Evolutionary conservation across 2,797 vertebrate species (phyloP).

Genomic region (Phaenicophaeus curvirostris): DNA sequence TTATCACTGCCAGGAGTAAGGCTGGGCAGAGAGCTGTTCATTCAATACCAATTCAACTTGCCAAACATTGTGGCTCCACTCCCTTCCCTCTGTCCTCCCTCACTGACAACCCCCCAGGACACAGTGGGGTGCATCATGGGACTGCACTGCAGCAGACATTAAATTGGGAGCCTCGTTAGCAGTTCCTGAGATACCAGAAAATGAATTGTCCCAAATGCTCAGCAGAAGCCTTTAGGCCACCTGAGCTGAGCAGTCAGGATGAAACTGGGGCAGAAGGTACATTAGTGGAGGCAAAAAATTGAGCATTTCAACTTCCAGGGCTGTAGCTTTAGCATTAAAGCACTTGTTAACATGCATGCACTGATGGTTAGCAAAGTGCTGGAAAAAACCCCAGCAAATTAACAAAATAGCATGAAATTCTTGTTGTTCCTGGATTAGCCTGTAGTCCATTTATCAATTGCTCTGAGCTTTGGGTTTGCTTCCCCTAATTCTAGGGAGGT

Average conservation of each 20-base stretch:
- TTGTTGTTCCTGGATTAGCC: neutral
- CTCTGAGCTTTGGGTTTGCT: neutral
- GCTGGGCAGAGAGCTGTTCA: neutral
- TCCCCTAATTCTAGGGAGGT: neutral
- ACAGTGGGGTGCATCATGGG: fast-evolving
- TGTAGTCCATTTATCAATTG: neutral
- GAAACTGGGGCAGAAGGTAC: neutral
- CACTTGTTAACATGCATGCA: neutral
- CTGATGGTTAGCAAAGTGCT: neutral
- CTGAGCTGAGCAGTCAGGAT: neutral
- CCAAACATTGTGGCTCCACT: fast-evolving
- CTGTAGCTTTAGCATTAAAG: neutral
- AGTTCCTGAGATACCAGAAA: neutral
- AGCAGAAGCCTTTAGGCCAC: neutral
- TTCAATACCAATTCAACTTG: neutral
- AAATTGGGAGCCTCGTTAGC: fast-evolving
- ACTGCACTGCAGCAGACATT: fast-evolving
- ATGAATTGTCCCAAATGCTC: neutral
- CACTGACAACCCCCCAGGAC: no score
- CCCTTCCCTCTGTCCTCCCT: neutral
- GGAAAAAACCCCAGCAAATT: neutral
- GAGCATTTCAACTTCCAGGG: neutral
- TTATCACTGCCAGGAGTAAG: neutral
- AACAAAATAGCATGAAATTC: neutral
- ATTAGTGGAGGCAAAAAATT: neutral